A percentile compares a stretch with the other conserved stretches of the same genome.
These are phyloP conservation scores for Anser cygnoides DNA, from an alignment of 2,113 vertebrate genomes.

Conservation along the genomic window DNA sequence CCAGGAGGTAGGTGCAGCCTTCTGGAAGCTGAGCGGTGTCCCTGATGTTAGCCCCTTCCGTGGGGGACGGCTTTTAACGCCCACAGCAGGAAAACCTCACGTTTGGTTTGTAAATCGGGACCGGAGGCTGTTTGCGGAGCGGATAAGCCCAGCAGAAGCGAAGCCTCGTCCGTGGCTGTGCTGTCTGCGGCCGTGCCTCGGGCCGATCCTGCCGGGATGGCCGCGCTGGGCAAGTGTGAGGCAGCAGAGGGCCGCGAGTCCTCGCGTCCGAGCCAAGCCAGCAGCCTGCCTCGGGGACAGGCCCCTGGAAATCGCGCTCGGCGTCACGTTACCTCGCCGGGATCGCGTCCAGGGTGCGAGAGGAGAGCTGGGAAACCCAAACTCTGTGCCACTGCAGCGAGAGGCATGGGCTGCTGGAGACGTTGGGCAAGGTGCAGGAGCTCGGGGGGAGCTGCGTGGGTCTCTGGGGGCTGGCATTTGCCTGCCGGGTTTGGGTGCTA, in stretches of 20 bases:
- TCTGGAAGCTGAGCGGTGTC: no score
- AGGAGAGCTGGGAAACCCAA: no score
- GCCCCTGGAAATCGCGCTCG: fast-evolving
- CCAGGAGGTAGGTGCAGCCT: not conserved
- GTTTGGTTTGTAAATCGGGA: not conserved
- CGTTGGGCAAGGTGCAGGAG: not conserved
- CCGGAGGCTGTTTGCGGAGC: not conserved
- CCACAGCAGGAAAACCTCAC: not conserved
- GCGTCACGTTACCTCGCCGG: not conserved
- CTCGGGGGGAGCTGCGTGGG: fast-evolving
- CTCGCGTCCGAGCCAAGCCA: not conserved
- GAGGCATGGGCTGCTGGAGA: not conserved
- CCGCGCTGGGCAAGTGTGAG: not conserved
- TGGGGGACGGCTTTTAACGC: not conserved
- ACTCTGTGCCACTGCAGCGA: no score
- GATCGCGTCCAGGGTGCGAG: not conserved
- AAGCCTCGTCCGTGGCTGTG: not conserved
- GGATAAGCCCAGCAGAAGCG: not conserved
- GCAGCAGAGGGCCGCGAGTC: fast-evolving
- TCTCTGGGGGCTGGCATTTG: not conserved
- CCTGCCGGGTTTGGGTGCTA: not conserved
- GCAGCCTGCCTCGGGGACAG: not conserved
- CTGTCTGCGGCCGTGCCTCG: not conserved
- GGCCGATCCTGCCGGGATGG: not conserved
- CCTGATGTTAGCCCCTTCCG: not conserved